Evolutionary conservation across 2,888 invertebrate species (phyloP).

Genomic region (Lampropteryx suffumata): DNA sequence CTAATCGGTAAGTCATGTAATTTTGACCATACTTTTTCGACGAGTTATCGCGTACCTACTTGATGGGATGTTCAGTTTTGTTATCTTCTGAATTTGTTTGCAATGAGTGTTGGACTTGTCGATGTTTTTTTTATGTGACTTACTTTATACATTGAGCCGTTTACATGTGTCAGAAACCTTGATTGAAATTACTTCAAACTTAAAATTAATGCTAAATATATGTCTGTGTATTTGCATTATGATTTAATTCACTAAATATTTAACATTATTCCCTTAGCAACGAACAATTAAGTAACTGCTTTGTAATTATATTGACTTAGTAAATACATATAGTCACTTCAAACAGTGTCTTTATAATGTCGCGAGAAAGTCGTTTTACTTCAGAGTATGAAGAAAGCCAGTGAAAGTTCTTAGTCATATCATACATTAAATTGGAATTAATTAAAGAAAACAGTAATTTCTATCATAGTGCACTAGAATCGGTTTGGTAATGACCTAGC

Average conservation of each 20-base stretch:
- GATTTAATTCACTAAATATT: too few species aligned
- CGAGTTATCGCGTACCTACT: background rate
- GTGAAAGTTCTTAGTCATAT: constrained; percentile 33
- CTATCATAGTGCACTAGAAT: constrained; percentile 28
- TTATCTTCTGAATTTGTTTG: constrained; percentile 7
- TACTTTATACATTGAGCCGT: too few species aligned
- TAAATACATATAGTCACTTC: background rate
- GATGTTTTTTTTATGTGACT: too few species aligned
- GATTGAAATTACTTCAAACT: too few species aligned
- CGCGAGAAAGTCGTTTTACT: constrained; percentile 27
- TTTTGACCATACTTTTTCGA: background rate
- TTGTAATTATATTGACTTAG: too few species aligned
- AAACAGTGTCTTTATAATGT: constrained; percentile 3
- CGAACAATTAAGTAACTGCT: background rate
- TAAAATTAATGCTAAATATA: too few species aligned
- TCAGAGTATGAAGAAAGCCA: constrained; percentile 31
- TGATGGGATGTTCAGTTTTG: constrained; percentile 2
- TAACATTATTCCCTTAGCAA: background rate
- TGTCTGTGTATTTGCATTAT: too few species aligned
- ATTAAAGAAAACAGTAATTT: constrained; percentile 34
- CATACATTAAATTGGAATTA: constrained; percentile 27
- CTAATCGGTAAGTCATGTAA: constrained; percentile 89
- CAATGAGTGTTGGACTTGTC: background rate
- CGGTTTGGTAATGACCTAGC: constrained; percentile 39
- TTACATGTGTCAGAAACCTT: too few species aligned